phyloP scores from a whole-genome alignment of 2,113 vertebrate genomes.

The Paradoxurus hermaphroditus region DNA sequence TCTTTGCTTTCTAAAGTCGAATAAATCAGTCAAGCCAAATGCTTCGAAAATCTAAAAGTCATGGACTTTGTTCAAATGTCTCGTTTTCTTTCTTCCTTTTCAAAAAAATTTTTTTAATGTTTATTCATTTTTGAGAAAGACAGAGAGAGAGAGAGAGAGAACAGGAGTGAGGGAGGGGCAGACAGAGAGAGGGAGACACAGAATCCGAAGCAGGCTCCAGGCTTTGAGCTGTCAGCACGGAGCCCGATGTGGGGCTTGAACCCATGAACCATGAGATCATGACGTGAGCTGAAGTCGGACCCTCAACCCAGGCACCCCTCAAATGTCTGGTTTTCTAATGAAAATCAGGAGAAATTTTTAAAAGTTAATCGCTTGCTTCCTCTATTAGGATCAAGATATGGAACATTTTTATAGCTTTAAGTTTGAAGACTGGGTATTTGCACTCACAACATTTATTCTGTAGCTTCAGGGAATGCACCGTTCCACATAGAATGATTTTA shows the following conservation, averaged over 20 bases:
- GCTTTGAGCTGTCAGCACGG: too few species aligned
- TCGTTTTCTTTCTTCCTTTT: background rate
- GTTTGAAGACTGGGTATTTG: background rate
- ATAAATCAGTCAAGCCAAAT: background rate
- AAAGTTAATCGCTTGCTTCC: background rate
- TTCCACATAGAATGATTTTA: background rate
- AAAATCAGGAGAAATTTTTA: background rate
- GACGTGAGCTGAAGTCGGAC: too few species aligned
- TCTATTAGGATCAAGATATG: background rate
- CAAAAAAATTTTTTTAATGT: too few species aligned
- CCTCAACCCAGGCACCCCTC: background rate
- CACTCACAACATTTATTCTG: background rate
- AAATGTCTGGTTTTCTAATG: background rate
- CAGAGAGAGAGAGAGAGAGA: too few species aligned
- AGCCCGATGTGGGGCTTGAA: too few species aligned
- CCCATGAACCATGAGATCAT: too few species aligned
- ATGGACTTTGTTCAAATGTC: background rate
- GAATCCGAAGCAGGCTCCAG: too few species aligned
- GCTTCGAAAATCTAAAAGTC: background rate
- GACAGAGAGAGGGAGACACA: too few species aligned
- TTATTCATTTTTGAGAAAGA: too few species aligned
- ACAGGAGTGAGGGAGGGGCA: too few species aligned
- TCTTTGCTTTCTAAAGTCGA: background rate
- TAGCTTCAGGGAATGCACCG: background rate
- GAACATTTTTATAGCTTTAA: background rate